Percentiles rank a stretch among this genome's conserved stretches.
Evolutionary conservation across 2,113 vertebrate species (phyloP).

Genomic region (Sminthopsis crassicaudata): DNA sequence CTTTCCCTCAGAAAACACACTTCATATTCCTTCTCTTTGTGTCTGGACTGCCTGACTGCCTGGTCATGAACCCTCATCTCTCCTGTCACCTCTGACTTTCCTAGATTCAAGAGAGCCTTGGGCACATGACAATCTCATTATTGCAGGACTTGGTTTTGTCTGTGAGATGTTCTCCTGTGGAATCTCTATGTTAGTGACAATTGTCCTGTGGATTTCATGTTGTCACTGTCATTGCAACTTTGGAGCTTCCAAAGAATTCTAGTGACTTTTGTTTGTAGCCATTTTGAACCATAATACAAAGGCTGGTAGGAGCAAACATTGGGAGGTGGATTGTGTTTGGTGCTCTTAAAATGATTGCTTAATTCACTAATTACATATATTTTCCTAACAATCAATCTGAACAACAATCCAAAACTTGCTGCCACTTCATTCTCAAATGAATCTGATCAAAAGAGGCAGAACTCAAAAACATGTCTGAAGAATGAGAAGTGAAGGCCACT

Average conservation of each 20-base stretch:
- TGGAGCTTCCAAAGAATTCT: not conserved
- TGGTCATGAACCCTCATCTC: not conserved
- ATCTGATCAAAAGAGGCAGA: not conserved
- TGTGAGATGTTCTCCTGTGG: not conserved
- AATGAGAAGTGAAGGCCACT: not conserved
- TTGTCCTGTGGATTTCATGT: not conserved
- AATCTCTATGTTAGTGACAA: not conserved
- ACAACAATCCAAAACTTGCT: not conserved
- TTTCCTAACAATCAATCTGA: not conserved
- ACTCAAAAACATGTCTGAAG: not conserved
- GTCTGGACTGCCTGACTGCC: not conserved
- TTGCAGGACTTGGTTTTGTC: not conserved
- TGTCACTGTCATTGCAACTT: not conserved
- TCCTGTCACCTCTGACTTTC: not conserved
- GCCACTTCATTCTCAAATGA: not conserved
- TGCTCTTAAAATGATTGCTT: not conserved
- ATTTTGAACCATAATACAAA: not conserved
- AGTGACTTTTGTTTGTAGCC: not conserved
- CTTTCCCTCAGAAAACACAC: not conserved
- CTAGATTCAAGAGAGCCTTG: not conserved
- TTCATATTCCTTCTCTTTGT: not conserved
- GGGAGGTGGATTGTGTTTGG: not conserved
- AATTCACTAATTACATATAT: not conserved
- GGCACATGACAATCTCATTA: fast-evolving
- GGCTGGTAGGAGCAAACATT: not conserved